phyloP scores from a whole-genome alignment of 2,888 invertebrate genomes.

The Thereva nobilitata region DNA sequence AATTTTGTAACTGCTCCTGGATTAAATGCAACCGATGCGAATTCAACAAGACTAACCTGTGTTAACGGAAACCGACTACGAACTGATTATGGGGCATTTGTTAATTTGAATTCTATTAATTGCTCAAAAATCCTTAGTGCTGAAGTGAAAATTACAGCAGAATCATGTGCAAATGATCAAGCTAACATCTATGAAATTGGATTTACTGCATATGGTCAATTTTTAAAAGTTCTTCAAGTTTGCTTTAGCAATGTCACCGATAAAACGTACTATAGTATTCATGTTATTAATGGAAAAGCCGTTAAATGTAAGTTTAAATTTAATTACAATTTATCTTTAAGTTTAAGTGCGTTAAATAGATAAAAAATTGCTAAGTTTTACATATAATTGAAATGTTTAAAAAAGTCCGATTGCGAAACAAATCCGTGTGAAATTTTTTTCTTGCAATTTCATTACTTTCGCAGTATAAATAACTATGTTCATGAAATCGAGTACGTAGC shows the following conservation, averaged over 20 bases:
- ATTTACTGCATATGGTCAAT: constrained; percentile 40
- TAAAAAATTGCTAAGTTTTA: too few species aligned
- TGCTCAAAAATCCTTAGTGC: constrained; percentile 43
- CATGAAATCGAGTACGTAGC: too few species aligned
- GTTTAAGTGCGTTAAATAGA: constrained; percentile 37
- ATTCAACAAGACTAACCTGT: constrained; percentile 40
- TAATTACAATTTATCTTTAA: constrained; percentile 21
- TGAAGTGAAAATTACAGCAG: constrained; percentile 46
- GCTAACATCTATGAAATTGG: constrained; percentile 47
- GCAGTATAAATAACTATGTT: too few species aligned
- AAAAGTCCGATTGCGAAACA: too few species aligned
- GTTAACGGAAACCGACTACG: constrained; percentile 34
- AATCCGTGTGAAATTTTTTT: too few species aligned
- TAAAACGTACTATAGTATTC: constrained; percentile 52
- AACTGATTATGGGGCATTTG: constrained; percentile 1
- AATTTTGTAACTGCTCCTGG: constrained; percentile 42
- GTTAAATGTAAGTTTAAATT: constrained; percentile 51
- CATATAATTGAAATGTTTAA: too few species aligned
- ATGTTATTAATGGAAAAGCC: constrained; percentile 53
- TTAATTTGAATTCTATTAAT: constrained; percentile 39
- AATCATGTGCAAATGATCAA: constrained; percentile 47
- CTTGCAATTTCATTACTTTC: too few species aligned
- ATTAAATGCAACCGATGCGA: not conserved
- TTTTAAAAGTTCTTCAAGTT: constrained; percentile 49
- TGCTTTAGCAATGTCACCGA: constrained; percentile 53